Evolutionary conservation across 2,888 invertebrate genomes (phyloP).

Genomic region (Perizoma affinitatum): DNA sequence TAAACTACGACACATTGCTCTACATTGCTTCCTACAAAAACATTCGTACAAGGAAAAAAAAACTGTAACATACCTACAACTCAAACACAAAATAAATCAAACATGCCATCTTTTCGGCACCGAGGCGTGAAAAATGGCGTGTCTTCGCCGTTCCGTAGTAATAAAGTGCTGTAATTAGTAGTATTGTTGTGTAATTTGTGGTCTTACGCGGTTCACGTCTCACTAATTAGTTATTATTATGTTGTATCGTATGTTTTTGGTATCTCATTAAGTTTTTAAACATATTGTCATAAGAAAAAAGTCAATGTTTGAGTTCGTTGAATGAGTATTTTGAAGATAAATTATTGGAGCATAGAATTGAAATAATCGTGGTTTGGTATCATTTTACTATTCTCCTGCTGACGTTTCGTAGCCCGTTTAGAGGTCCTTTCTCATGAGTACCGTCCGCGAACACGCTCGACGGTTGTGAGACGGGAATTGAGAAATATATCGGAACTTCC

Average conservation of each 20-base stretch:
- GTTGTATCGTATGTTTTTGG: background rate
- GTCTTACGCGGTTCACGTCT: conserved; percentile 16
- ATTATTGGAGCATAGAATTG: too few species aligned
- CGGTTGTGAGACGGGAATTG: too few species aligned
- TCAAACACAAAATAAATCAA: conserved; percentile 3
- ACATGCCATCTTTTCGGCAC: background rate
- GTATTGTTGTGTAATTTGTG: conserved; percentile 16
- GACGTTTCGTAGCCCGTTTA: too few species aligned
- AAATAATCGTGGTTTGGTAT: too few species aligned
- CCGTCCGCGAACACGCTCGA: too few species aligned
- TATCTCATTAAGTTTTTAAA: too few species aligned
- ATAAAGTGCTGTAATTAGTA: conserved; percentile 15
- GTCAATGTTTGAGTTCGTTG: too few species aligned
- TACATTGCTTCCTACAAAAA: conserved; percentile 22
- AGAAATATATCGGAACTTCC: too few species aligned
- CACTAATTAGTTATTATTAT: conserved; percentile 8
- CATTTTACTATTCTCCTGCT: too few species aligned
- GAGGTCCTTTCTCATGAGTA: too few species aligned
- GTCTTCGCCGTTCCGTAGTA: conserved; percentile 14
- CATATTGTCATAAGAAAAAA: too few species aligned
- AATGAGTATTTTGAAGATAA: too few species aligned
- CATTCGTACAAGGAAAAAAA: background rate
- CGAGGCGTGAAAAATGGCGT: conserved; percentile 17
- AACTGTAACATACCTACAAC: background rate
- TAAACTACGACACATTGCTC: conserved; percentile 18